These are phyloP conservation scores for Rhopalosiphum padi DNA, from an alignment of 1,140 invertebrate species.

Conservation along the genomic window DNA sequence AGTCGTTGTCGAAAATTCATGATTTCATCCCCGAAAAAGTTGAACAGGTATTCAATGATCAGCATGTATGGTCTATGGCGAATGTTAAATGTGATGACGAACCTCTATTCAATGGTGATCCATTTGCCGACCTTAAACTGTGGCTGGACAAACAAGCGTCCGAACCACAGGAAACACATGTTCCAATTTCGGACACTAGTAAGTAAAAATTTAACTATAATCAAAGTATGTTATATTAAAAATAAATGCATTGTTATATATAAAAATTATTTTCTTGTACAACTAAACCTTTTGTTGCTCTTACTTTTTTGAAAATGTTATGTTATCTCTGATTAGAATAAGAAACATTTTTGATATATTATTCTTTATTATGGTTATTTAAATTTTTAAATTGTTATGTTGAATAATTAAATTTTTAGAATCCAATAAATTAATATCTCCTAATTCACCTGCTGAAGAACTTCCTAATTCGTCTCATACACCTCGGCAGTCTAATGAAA, in stretches of 20 bases:
- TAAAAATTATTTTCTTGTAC: neutral
- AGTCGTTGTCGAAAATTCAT: conserved; percentile 35
- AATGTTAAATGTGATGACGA: conserved; percentile 46
- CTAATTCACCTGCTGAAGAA: conserved; percentile 28
- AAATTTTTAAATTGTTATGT: too few relatives aligned
- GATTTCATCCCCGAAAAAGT: conserved; percentile 36
- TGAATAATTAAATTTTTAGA: neutral
- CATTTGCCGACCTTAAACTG: conserved; percentile 42
- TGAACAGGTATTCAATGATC: conserved; percentile 49
- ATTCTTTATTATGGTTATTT: too few relatives aligned
- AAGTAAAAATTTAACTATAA: neutral
- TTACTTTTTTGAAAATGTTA: neutral
- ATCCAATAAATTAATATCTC: conserved; percentile 40
- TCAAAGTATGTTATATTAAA: too few relatives aligned
- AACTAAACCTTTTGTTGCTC: neutral
- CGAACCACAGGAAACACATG: conserved; percentile 53
- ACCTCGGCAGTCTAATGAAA: conserved; percentile 35
- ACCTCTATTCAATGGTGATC: conserved; percentile 47
- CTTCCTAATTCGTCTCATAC: conserved; percentile 9
- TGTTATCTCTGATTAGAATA: neutral
- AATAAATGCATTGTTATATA: too few relatives aligned
- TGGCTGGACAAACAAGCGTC: conserved; percentile 46
- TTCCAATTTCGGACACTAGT: conserved; percentile 47
- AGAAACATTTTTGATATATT: too few relatives aligned
- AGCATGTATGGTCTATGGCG: conserved; percentile 34